phyloP scores from a whole-genome alignment of 2,797 vertebrate species.

The Zenarchopterus dispar region DNA sequence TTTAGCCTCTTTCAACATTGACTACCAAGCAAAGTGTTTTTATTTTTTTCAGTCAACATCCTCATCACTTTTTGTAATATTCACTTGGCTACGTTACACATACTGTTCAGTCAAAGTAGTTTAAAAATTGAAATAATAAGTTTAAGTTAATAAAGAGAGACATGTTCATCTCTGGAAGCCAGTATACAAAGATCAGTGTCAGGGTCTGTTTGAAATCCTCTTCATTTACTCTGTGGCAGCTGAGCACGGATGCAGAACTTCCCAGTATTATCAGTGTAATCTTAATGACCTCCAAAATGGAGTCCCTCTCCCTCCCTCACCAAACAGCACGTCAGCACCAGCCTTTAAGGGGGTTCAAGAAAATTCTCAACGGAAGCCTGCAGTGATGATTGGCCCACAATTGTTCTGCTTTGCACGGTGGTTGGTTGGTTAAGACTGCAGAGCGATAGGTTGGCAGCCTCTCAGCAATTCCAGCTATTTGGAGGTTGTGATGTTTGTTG shows the following conservation, averaged over 20 bases:
- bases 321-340: constrained; percentile 12
- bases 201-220: constrained; percentile 8
- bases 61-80: constrained; percentile 6
- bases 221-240: constrained; percentile 23
- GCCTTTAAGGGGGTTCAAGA: constrained; percentile 21
- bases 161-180: constrained; percentile 9
- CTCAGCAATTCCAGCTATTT: constrained; percentile 57
- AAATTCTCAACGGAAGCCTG: constrained; percentile 25
- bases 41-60: too few species aligned
- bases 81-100: constrained; percentile 3
- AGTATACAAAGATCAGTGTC: constrained; percentile 11
- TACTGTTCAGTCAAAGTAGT: too few species aligned
- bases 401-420: constrained; percentile 14
- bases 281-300: constrained; percentile 45
- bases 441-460: constrained; percentile 43
- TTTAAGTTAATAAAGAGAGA: constrained; percentile 3
- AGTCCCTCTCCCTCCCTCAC: constrained; percentile 11
- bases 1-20: not conserved
- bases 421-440: constrained; percentile 44
- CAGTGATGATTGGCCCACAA: constrained; percentile 41
- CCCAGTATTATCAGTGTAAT: constrained; percentile 47
- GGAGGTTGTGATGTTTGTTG: constrained; percentile 59
- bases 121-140: not conserved
- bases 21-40: not conserved
- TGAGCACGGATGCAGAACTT: constrained; percentile 35